A percentile compares a stretch with the other conserved stretches of the same genome.
phyloP scores from a whole-genome alignment of 2,888 invertebrate genomes.

The Conus canariensis region DNA sequence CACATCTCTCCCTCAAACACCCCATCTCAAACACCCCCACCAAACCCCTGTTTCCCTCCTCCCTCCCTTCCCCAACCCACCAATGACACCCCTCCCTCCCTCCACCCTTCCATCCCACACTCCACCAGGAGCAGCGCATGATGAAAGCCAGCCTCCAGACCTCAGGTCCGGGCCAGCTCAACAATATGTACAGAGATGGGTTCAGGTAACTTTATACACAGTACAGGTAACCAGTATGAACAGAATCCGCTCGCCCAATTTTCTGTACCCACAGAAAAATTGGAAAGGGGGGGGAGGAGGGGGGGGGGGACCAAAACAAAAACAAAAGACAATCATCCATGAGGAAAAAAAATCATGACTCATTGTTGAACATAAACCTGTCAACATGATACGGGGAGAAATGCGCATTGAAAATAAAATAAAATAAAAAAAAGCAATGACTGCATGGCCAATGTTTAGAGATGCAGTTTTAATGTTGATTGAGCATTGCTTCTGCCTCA shows the following conservation, averaged over 20 bases:
- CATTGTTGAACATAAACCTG: neutral
- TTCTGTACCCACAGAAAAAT: neutral
- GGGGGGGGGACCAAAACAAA: neutral
- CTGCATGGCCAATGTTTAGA: too few relatives aligned
- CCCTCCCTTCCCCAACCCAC: neutral
- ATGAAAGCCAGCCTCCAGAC: neutral
- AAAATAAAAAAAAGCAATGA: too few relatives aligned
- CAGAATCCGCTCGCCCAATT: neutral
- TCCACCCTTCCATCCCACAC: neutral
- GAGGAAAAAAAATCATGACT: neutral
- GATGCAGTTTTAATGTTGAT: too few relatives aligned
- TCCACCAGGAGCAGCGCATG: neutral
- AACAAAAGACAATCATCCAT: neutral
- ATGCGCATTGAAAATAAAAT: too few relatives aligned
- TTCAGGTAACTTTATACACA: neutral
- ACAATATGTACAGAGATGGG: conserved; percentile 31
- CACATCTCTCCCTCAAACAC: neutral
- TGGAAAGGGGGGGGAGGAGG: neutral
- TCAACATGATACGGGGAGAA: neutral
- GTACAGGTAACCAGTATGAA: neutral
- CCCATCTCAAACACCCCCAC: neutral
- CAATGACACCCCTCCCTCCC: neutral
- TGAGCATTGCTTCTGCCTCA: too few relatives aligned
- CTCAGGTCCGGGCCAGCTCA: neutral
- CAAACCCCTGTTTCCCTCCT: neutral